phyloP scores from a whole-genome alignment of 2,797 vertebrate species.

The Pterois miles region DNA sequence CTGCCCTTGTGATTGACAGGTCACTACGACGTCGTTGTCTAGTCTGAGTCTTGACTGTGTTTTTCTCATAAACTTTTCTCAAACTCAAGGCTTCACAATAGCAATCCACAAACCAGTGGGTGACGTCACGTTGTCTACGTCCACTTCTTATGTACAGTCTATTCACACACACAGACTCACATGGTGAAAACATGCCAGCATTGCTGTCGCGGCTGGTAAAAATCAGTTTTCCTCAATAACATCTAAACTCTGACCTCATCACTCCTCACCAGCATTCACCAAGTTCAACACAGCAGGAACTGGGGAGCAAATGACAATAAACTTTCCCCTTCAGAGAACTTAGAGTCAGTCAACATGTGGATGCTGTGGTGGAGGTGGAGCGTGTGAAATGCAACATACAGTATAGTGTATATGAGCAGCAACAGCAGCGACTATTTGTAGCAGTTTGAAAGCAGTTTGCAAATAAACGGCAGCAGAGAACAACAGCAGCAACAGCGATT shows the following conservation, averaged over 20 bases:
- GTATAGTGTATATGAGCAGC: not conserved
- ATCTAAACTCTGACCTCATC: slow-evolving; percentile 7
- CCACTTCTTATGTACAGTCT: no score
- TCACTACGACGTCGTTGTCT: no score
- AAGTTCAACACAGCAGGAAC: slow-evolving; percentile 28
- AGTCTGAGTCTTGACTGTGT: no score
- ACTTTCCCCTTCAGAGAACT: not conserved
- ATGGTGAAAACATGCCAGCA: not conserved
- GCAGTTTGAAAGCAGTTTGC: not conserved
- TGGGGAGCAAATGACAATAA: slow-evolving; percentile 28
- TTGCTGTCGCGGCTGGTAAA: not conserved
- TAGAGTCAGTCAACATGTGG: not conserved
- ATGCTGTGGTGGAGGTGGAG: not conserved
- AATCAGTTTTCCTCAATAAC: not conserved
- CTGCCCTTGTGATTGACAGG: no score
- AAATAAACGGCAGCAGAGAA: not conserved
- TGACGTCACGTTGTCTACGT: no score
- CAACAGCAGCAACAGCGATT: not conserved
- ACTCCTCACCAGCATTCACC: slow-evolving; percentile 10
- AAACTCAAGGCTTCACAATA: no score
- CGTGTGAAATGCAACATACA: not conserved
- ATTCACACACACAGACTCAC: not conserved
- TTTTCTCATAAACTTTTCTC: no score
- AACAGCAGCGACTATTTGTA: not conserved
- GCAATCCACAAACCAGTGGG: no score